Evolutionary conservation across 2,113 vertebrate genomes (phyloP).

Genomic region (Falco punctatus): DNA sequence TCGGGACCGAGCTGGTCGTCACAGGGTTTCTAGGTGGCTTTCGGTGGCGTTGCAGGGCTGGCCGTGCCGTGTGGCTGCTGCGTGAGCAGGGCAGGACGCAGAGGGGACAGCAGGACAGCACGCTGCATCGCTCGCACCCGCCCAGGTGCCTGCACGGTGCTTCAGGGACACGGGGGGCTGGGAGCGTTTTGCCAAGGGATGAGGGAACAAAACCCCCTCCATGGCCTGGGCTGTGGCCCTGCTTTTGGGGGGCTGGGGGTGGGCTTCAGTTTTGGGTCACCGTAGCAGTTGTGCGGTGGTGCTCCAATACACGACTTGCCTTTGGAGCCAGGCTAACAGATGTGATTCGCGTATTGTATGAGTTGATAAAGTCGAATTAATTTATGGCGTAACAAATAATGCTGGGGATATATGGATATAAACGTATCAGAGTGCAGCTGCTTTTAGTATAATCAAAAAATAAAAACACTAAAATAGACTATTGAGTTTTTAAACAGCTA

Average conservation of each 20-base stretch:
- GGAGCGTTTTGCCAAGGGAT: not conserved
- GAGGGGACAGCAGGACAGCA: not conserved
- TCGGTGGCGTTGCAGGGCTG: not conserved
- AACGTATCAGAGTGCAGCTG: not conserved
- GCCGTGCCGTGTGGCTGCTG: not conserved
- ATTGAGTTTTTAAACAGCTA: not conserved
- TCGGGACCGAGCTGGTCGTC: accelerated
- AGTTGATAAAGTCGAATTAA: not conserved
- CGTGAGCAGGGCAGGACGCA: not conserved
- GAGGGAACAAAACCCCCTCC: not conserved
- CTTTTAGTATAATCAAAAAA: not conserved
- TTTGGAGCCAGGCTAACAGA: not conserved
- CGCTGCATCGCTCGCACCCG: not conserved
- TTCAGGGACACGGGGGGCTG: not conserved
- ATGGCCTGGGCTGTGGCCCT: not conserved
- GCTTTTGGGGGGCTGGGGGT: accelerated
- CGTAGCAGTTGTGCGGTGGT: not conserved
- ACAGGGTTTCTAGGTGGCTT: not conserved
- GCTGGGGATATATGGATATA: not conserved
- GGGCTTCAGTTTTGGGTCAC: not conserved
- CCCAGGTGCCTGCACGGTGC: not conserved
- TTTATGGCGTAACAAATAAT: not conserved
- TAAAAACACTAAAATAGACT: not conserved
- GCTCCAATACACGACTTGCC: not conserved
- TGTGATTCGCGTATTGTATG: accelerated